phyloP scores from a whole-genome alignment of 1,140 invertebrate genomes.

The Phymastichus coffea region DNA sequence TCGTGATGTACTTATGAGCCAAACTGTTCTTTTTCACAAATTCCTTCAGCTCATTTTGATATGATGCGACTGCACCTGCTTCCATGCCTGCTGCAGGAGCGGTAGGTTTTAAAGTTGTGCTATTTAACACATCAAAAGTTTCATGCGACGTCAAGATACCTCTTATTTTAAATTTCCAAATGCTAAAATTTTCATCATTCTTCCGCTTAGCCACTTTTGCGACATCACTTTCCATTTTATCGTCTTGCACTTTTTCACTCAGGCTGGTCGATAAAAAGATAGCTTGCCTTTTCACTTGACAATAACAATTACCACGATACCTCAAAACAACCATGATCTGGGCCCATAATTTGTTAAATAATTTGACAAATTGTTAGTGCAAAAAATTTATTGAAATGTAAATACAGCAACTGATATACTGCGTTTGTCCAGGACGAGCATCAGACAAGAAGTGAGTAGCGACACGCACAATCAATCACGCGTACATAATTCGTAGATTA shows the following conservation, averaged over 20 bases:
- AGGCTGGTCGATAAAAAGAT: not conserved
- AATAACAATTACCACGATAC: not conserved
- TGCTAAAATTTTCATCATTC: constrained; percentile 23
- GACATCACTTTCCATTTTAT: constrained; percentile 19
- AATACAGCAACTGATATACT: too few species aligned
- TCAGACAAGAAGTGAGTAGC: too few species aligned
- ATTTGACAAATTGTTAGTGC: too few species aligned
- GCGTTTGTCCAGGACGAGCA: too few species aligned
- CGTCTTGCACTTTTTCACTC: constrained; percentile 3
- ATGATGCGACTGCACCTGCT: not conserved
- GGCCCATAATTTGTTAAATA: constrained; percentile 27
- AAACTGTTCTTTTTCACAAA: constrained; percentile 30
- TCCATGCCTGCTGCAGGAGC: not conserved
- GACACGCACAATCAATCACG: too few species aligned
- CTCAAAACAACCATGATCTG: not conserved
- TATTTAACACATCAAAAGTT: constrained; percentile 14
- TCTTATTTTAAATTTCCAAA: constrained; percentile 33
- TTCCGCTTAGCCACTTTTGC: constrained; percentile 20
- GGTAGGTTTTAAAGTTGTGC: constrained; percentile 5
- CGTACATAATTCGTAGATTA: too few species aligned
- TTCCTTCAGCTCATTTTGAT: constrained; percentile 6
- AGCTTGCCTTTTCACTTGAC: not conserved
- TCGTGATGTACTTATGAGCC: constrained; percentile 36
- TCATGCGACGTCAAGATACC: constrained; percentile 23
- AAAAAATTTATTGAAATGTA: too few species aligned